phyloP scores from a whole-genome alignment of 2,888 invertebrate genomes.

The Drosophila buzzatii region DNA sequence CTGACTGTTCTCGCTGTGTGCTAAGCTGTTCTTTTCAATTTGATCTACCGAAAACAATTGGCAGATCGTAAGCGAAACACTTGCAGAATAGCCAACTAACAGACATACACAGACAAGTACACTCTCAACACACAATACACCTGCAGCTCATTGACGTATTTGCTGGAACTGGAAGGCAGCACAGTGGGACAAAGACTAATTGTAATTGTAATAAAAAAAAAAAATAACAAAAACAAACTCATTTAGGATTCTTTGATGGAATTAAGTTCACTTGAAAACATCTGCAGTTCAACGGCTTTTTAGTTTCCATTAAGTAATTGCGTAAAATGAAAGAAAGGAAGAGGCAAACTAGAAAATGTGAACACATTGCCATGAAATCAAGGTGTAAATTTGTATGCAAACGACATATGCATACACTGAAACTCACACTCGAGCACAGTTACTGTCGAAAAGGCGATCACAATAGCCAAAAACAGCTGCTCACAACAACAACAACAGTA shows the following conservation, averaged over 20 bases:
- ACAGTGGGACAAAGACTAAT: constrained; percentile 56
- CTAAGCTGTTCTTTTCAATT: constrained; percentile 63
- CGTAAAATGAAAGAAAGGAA: constrained; percentile 37
- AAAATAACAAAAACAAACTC: not conserved
- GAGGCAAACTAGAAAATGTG: constrained; percentile 6
- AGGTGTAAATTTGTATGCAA: constrained; percentile 71
- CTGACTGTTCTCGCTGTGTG: constrained; percentile 33
- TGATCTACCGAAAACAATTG: constrained; percentile 68
- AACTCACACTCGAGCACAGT: constrained; percentile 8
- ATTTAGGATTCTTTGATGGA: not conserved
- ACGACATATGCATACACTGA: constrained; percentile 33
- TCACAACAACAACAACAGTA: constrained; percentile 11
- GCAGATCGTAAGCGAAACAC: constrained; percentile 54
- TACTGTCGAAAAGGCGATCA: constrained; percentile 47
- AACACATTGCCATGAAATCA: constrained; percentile 52
- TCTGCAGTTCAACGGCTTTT: constrained; percentile 35
- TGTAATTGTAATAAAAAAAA: constrained; percentile 21
- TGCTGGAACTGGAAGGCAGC: constrained; percentile 19
- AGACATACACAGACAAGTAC: constrained; percentile 14
- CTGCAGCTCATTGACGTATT: constrained; percentile 46
- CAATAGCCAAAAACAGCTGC: constrained; percentile 57
- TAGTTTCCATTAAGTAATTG: constrained; percentile 59
- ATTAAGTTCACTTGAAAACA: constrained; percentile 17
- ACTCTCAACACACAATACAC: constrained; percentile 29
- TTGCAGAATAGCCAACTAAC: constrained; percentile 41